These are phyloP conservation scores for Mesaphorura yosii DNA, from an alignment of 1,140 invertebrate genomes.

Conservation along the genomic window DNA sequence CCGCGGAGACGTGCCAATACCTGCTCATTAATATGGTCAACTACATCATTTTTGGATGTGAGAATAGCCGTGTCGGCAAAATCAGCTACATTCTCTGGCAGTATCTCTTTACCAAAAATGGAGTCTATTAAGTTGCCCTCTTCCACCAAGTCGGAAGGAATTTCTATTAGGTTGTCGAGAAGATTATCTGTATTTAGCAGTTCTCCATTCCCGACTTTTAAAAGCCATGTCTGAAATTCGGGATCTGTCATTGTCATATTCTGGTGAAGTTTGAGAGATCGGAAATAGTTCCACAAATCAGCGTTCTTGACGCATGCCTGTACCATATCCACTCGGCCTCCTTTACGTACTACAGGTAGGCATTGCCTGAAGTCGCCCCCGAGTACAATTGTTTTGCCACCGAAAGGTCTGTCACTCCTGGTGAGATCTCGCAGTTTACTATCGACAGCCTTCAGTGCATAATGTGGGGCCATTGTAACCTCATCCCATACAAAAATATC, in stretches of 20 bases:
- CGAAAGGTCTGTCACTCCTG: constrained; percentile 29
- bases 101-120: constrained; percentile 33
- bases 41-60: constrained; percentile 30
- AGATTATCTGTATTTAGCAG: constrained; percentile 4
- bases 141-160: constrained; percentile 30
- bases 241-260: constrained; percentile 27
- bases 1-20: constrained; percentile 18
- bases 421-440: too few species aligned
- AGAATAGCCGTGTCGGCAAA: constrained; percentile 34
- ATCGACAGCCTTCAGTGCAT: constrained; percentile 33
- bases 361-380: constrained; percentile 43
- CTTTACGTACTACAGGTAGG: constrained; percentile 38
- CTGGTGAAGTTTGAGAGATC: constrained; percentile 6
- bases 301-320: constrained; percentile 35
- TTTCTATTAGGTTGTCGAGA: constrained; percentile 16
- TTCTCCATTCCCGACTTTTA: constrained; percentile 27
- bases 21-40: constrained; percentile 25
- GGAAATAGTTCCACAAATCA: constrained; percentile 32
- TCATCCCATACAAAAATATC: constrained; percentile 38
- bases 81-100: constrained; percentile 31
- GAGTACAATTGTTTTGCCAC: constrained; percentile 14
- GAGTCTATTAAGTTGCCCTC: constrained; percentile 32
- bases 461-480: constrained; percentile 35
- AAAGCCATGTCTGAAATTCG: constrained; percentile 14
- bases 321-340: constrained; percentile 39